Conservation (phyloP, 2,888 invertebrate genomes). For the Ochropleura leucogaster region DNA sequence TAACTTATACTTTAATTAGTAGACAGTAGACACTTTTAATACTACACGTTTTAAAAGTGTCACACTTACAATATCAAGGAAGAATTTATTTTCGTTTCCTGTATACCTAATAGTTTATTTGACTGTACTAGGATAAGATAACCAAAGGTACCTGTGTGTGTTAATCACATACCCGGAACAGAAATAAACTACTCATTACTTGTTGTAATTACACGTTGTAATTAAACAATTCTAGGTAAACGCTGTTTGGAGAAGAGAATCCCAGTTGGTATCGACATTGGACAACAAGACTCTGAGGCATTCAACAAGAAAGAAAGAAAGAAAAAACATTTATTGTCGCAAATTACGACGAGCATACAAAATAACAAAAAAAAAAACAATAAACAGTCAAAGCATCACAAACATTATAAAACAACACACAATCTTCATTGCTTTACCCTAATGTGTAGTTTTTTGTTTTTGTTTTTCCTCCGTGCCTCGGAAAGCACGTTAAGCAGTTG, state of each 20-base stretch:
- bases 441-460: too few species aligned
- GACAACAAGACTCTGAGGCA: not conserved
- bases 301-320: too few species aligned
- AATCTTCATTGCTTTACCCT: too few species aligned
- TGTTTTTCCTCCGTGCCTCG: too few species aligned
- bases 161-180: not conserved
- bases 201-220: not conserved
- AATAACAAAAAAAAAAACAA: too few species aligned
- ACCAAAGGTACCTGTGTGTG: not conserved
- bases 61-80: not conserved
- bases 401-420: too few species aligned
- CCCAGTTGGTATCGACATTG: not conserved
- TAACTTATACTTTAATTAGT: not conserved
- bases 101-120: not conserved
- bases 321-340: too few species aligned
- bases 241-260: not conserved
- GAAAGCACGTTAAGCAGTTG: too few species aligned
- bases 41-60: not conserved
- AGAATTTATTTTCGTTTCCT: not conserved
- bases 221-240: not conserved
- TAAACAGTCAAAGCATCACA: too few species aligned
- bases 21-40: too few species aligned
- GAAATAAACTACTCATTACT: not conserved
- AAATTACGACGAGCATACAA: too few species aligned
- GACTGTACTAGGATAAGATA: constrained; percentile 4